Conservation (phyloP, 2,888 invertebrate species). For the Trachelus iudaicus region DNA sequence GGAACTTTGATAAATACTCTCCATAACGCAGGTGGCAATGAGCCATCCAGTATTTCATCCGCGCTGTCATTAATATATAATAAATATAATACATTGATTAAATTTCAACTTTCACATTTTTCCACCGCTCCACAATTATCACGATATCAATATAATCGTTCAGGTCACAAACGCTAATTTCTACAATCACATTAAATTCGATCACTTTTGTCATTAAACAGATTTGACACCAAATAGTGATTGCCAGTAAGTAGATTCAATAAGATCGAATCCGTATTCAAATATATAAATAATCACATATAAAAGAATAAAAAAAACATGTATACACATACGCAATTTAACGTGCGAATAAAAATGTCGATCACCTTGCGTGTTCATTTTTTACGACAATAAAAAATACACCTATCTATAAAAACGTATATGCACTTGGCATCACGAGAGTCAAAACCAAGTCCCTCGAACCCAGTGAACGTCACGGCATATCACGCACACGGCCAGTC, state of each 20-base stretch:
- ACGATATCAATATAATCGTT: background rate
- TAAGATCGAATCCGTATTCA: background rate
- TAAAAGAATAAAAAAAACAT: background rate
- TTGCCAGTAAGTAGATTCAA: background rate
- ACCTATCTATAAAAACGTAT: background rate
- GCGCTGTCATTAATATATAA: too few species aligned
- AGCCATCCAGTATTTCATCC: background rate
- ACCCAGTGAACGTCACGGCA: constrained; percentile 40
- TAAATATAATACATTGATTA: background rate
- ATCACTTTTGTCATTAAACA: background rate
- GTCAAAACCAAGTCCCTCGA: background rate
- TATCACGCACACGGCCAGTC: constrained; percentile 49
- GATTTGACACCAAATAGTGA: background rate
- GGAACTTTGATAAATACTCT: background rate
- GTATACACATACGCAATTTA: background rate
- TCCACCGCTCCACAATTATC: too few species aligned
- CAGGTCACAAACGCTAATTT: background rate
- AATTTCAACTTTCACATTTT: background rate
- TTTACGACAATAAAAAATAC: background rate
- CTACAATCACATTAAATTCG: background rate
- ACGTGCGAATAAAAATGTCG: background rate
- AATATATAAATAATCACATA: background rate
- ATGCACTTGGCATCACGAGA: background rate
- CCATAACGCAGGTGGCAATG: background rate
- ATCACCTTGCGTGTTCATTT: background rate